Evolutionary conservation across 2,113 vertebrate genomes (phyloP).

Genomic region (Tachycineta bicolor): DNA sequence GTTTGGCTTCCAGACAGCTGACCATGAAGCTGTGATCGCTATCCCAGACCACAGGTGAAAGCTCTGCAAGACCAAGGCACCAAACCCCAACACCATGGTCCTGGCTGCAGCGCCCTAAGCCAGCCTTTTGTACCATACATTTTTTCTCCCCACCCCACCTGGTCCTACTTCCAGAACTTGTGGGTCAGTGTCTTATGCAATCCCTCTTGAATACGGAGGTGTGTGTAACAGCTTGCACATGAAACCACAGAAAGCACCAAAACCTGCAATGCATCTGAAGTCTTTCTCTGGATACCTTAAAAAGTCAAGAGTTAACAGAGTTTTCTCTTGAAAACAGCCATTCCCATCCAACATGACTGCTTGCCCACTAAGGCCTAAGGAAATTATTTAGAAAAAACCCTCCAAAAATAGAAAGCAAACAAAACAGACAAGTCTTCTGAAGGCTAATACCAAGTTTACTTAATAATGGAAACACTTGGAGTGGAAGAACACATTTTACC

Average conservation of each 20-base stretch:
- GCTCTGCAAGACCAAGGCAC: background rate
- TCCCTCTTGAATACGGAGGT: background rate
- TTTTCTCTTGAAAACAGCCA: background rate
- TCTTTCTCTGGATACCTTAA: background rate
- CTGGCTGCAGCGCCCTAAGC: background rate
- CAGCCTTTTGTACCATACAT: background rate
- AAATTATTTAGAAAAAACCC: background rate
- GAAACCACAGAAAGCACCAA: background rate
- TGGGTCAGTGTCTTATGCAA: background rate
- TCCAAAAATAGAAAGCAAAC: background rate
- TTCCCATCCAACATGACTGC: background rate
- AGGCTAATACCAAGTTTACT: background rate
- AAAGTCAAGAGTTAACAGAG: background rate
- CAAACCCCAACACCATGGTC: fast-evolving
- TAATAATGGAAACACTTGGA: background rate
- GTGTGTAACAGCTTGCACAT: background rate
- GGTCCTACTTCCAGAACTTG: background rate
- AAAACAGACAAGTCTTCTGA: background rate
- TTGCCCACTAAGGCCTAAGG: background rate
- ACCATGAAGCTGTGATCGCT: fast-evolving
- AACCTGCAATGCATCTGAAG: background rate
- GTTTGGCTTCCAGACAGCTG: background rate
- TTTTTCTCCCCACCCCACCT: background rate
- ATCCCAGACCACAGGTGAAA: background rate
- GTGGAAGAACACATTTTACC: background rate